A percentile compares a stretch with the other conserved stretches of the same genome.
phyloP scores from a whole-genome alignment of 2,888 invertebrate genomes.

The Capitulum mitella region DNA sequence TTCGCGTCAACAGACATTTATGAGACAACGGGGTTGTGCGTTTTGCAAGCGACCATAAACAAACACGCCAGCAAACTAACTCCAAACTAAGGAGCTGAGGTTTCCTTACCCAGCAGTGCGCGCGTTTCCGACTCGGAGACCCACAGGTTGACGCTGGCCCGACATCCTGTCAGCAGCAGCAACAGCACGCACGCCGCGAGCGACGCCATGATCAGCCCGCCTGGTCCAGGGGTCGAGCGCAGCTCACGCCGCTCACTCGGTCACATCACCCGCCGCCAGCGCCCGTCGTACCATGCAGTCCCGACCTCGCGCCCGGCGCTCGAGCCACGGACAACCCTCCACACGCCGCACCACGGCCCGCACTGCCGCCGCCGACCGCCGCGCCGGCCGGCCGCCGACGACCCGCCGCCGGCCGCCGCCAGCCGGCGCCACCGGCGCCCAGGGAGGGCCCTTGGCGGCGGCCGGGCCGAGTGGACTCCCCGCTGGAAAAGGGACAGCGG shows the following conservation, averaged over 20 bases:
- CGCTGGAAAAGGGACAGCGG: too few species aligned
- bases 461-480: not conserved
- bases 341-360: not conserved
- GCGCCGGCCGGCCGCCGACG: not conserved
- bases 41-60: too few species aligned
- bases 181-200: not conserved
- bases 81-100: too few species aligned
- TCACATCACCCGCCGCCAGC: not conserved
- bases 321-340: not conserved
- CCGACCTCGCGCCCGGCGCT: not conserved
- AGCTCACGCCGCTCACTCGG: not conserved
- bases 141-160: constrained; percentile 6
- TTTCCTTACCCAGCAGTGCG: not conserved
- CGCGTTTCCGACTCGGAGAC: not conserved
- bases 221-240: not conserved
- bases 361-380: not conserved
- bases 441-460: not conserved
- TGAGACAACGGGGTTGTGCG: too few species aligned
- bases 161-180: not conserved
- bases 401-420: not conserved
- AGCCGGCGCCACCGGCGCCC: not conserved
- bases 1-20: too few species aligned
- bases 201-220: not conserved
- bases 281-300: not conserved
- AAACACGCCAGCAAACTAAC: too few species aligned